Conservation (phyloP, 2,888 invertebrate species). For the Graphium colonna region DNA sequence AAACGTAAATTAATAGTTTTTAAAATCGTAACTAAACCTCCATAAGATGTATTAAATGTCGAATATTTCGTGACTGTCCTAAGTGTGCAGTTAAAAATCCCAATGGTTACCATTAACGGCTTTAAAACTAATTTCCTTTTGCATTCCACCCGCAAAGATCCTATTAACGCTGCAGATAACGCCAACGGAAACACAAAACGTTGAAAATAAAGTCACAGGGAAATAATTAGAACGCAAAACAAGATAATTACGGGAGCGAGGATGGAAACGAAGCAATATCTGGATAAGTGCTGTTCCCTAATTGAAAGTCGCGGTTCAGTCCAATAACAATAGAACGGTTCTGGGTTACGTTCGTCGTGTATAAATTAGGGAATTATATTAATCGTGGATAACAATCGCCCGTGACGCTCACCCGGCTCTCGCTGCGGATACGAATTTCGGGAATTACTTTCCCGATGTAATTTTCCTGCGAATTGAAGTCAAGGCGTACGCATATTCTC, state of each 20-base stretch:
- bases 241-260: constrained; percentile 14
- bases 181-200: not conserved
- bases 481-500: constrained; percentile 38
- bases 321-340: constrained; percentile 51
- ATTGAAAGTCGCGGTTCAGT: constrained; percentile 62
- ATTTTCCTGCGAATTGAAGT: constrained; percentile 30
- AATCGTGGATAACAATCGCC: constrained; percentile 53
- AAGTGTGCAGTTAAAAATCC: too few species aligned
- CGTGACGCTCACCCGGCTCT: constrained; percentile 31
- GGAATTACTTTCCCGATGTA: constrained; percentile 4
- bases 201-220: constrained; percentile 12
- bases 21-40: too few species aligned
- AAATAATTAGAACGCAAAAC: constrained; percentile 21
- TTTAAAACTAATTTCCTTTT: not conserved
- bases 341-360: constrained; percentile 48
- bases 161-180: not conserved
- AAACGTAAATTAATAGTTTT: too few species aligned
- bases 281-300: constrained; percentile 37
- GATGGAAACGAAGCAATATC: constrained; percentile 20
- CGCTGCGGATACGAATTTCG: constrained; percentile 5
- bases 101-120: not conserved
- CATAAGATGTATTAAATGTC: too few species aligned
- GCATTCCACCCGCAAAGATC: not conserved
- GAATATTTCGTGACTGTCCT: too few species aligned
- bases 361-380: constrained; percentile 74